A percentile compares a stretch with the other conserved stretches of the same genome.
Conservation (phyloP, 64 coral and sea anemone species). For the Montipora cactus region DNA sequence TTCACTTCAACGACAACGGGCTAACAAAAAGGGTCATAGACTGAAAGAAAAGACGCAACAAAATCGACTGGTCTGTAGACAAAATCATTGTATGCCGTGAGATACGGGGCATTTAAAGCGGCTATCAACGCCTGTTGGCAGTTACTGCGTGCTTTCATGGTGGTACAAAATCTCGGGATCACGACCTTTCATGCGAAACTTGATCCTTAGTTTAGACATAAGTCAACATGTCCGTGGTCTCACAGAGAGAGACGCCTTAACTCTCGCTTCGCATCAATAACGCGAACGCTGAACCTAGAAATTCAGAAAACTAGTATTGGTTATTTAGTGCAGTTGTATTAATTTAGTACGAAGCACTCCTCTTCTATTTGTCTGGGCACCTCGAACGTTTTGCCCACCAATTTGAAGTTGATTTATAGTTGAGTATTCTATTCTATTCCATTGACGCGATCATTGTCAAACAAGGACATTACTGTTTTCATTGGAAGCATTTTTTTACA, state of each 20-base stretch:
- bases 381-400: neutral
- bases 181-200: slow-evolving; percentile 46
- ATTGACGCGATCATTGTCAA: neutral
- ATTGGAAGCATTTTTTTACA: neutral
- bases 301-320: neutral
- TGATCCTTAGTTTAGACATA: neutral
- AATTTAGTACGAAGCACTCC: neutral
- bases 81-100: neutral
- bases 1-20: neutral
- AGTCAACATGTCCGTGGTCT: neutral
- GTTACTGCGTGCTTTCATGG: slow-evolving; percentile 48
- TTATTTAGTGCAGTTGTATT: neutral
- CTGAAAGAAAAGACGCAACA: neutral
- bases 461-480: slow-evolving; percentile 36
- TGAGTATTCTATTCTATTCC: no score
- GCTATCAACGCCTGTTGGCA: slow-evolving; percentile 49
- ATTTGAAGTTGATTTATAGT: no score
- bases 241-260: neutral
- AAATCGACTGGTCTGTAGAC: neutral
- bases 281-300: neutral
- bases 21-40: neutral
- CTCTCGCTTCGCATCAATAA: neutral
- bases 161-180: slow-evolving; percentile 24
- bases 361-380: neutral
- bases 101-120: slow-evolving; percentile 21